Evolutionary conservation across 2,888 invertebrate genomes (phyloP).

Genomic region (Parnassius glacialis): DNA sequence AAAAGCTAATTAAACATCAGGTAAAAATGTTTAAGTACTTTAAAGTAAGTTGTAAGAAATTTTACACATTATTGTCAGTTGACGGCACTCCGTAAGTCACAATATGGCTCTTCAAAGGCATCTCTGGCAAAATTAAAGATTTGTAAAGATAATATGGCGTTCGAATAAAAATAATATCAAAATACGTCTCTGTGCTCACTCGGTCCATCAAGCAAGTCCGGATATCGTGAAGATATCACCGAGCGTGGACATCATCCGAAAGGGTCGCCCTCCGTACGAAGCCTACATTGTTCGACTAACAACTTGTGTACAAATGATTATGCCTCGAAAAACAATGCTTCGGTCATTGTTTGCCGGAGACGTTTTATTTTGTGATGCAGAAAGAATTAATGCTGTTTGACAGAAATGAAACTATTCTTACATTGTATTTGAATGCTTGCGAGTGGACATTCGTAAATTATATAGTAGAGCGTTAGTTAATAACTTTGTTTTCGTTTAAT

Average conservation of each 20-base stretch:
- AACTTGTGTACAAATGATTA: conserved; percentile 25
- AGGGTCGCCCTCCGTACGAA: conserved; percentile 37
- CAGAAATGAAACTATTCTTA: neutral
- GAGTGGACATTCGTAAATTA: neutral
- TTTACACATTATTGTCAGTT: no score
- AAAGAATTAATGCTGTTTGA: conserved; percentile 22
- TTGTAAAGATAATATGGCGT: neutral
- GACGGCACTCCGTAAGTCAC: no score
- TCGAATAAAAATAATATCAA: conserved; percentile 11
- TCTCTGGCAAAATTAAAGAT: no score
- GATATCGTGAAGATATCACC: conserved; percentile 68
- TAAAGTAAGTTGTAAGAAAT: no score
- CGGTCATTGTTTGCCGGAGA: conserved; percentile 13
- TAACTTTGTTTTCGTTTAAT: no score
- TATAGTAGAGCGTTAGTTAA: no score
- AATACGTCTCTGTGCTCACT: conserved; percentile 40
- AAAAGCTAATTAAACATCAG: no score
- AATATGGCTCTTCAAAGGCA: no score
- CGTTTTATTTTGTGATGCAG: conserved; percentile 8
- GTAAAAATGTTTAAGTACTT: no score
- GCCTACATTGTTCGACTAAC: conserved; percentile 22
- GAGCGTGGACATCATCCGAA: conserved; percentile 42
- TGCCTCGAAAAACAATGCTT: conserved; percentile 20
- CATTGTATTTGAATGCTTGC: no score
- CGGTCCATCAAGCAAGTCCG: conserved; percentile 51